phyloP scores from a whole-genome alignment of 30 jellyfish, hydroid and myxozoan genomes.

The Hydractinia echinata region DNA sequence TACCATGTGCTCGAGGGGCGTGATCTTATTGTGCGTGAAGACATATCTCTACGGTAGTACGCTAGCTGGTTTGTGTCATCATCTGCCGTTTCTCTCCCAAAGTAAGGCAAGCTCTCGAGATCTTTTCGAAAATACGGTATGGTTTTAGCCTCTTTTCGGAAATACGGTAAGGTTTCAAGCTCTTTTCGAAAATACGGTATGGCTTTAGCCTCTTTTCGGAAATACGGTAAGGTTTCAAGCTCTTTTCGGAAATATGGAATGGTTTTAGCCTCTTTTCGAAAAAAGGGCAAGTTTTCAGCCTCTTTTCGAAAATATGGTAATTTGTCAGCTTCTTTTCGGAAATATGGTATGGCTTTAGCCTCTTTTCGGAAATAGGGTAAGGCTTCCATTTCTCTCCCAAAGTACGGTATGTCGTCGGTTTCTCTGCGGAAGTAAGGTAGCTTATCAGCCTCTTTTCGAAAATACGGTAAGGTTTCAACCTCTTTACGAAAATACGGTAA shows the following conservation, averaged over 20 bases:
- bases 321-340: neutral
- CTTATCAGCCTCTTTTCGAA: neutral
- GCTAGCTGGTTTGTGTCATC: neutral
- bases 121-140: constrained; percentile 3
- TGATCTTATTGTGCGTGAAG: neutral
- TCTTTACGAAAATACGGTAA: neutral
- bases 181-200: constrained; percentile 3
- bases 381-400: constrained; percentile 6
- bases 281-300: neutral
- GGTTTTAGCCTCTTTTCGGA: constrained; percentile 1
- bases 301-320: constrained; percentile 2
- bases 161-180: neutral
- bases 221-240: neutral
- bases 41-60: neutral
- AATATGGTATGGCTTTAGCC: neutral
- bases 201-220: constrained; percentile 2
- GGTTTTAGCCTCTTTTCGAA: neutral
- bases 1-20: neutral
- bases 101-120: neutral
- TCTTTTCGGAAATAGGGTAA: constrained; percentile 14
- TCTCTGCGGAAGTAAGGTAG: neutral
- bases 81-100: neutral
- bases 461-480: neutral
- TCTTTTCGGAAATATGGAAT: neutral
- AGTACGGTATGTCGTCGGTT: neutral